Percentiles rank a stretch among this genome's conserved stretches.
phyloP scores from a whole-genome alignment of 2,113 vertebrate species.

The Trochalopteron elliotii region DNA sequence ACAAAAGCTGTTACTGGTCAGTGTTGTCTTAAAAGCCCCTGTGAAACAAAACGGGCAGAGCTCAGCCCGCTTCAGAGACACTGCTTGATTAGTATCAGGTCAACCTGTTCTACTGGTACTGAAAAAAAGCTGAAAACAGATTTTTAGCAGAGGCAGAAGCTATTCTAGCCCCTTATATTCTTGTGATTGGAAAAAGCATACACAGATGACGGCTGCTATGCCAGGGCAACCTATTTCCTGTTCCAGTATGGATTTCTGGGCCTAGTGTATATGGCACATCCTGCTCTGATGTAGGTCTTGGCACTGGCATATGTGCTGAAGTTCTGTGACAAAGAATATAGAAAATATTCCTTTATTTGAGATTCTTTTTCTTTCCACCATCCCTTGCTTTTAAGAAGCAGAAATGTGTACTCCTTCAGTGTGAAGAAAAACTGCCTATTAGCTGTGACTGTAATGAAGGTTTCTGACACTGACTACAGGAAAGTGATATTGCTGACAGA shows the following conservation, averaged over 20 bases:
- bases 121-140: neutral
- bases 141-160: neutral
- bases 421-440: neutral
- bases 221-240: neutral
- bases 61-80: neutral
- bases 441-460: neutral
- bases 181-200: neutral
- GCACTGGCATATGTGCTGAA: neutral
- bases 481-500: neutral
- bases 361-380: neutral
- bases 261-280: fast-evolving
- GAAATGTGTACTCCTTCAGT: neutral
- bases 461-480: neutral
- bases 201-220: neutral
- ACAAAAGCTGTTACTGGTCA: neutral
- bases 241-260: neutral
- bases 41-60: neutral
- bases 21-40: neutral
- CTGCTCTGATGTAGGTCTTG: neutral
- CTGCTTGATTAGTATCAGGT: neutral
- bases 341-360: neutral
- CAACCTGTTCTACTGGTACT: neutral
- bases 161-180: neutral
- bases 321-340: neutral
- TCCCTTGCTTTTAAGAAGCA: neutral